Base-by-base conservation (phyloP, 2,888 invertebrate genomes). In the Craniophora ligustri region DNA sequence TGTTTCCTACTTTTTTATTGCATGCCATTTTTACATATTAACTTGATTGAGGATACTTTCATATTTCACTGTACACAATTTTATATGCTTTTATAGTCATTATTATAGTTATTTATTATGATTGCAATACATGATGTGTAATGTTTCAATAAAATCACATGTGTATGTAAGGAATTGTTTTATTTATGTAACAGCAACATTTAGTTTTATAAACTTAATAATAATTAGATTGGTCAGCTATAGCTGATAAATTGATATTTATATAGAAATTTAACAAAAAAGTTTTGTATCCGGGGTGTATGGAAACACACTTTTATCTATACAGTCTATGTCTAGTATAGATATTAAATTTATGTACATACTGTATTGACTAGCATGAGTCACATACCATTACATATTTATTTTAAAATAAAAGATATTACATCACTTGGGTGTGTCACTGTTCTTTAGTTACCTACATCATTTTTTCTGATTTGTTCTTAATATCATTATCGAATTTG, bases 91-190 rank as follows among this genome's bases (percentile, higher is more conserved):
- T 75, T 80, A n/a, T n/a, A 74, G 76, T 79, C 74, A 78, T 63
- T 69, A 73, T 66, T 65, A 68, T 79, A 78, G 69, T 67, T 79
- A 79, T 77, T 80, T 76, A 78, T 78, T 77, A 66, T 55, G 34
- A 62, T n/a, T 58, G 40, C 47, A 51, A 45, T 54, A 61, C 66
- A 72, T 26, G 5, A 26, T 67, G 61, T 70, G 67, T 59, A 63
- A 56, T 39, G 45, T 56, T 72, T 45, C 23, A 75, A 66, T 74
- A 74, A 75, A 74, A 70, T 72, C 53, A 64, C 70, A 66, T 64
- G 61, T 72, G 62, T 61, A 64, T 57, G 30, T 55, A 55, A 31
- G 36, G 38, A 35, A 15, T 56, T 55, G 56, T 72, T 69, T 70
- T 63, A 65, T 62, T 69, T 36, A 46, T 7, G 14, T 39, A 50